Conservation (phyloP, 2,113 vertebrate species). For the Malurus melanocephalus region DNA sequence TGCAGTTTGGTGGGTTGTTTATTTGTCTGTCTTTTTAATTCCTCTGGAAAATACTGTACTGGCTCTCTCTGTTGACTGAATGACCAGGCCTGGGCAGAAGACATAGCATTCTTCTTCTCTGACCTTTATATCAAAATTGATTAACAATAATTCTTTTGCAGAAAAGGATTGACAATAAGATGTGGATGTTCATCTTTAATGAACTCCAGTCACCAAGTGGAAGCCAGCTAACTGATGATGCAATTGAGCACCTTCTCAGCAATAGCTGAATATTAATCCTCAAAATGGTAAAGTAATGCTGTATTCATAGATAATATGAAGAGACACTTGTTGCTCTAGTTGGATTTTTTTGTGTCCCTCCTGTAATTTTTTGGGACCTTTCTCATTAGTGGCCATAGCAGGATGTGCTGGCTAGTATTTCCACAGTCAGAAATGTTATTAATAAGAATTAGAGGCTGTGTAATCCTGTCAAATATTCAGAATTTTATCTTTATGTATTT, state of each 20-base stretch:
- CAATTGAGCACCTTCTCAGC: background rate
- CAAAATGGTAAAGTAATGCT: background rate
- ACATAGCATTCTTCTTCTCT: slow-evolving; percentile 20
- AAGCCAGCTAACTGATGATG: background rate
- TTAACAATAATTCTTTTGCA: slow-evolving; percentile 47
- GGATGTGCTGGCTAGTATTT: background rate
- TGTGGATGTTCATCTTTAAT: slow-evolving; percentile 20
- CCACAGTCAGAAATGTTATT: background rate
- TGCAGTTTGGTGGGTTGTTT: slow-evolving; percentile 12
- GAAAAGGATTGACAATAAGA: slow-evolving; percentile 41
- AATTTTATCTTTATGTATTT: slow-evolving; percentile 25
- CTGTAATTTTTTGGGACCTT: background rate
- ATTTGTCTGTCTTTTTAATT: slow-evolving; percentile 36
- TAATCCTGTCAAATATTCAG: slow-evolving; percentile 7
- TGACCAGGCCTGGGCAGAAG: slow-evolving; percentile 1
- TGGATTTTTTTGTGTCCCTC: background rate
- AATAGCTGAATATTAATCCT: background rate
- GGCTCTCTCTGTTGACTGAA: background rate
- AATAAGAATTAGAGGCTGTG: background rate
- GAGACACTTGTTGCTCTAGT: background rate
- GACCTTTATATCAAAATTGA: slow-evolving; percentile 53
- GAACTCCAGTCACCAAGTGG: background rate
- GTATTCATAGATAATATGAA: background rate
- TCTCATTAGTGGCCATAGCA: background rate
- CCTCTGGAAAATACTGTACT: slow-evolving; percentile 17